Percentiles rank a stretch among this genome's conserved stretches.
Conservation (phyloP, 1,140 invertebrate genomes). For the Listronotus oregonensis region DNA sequence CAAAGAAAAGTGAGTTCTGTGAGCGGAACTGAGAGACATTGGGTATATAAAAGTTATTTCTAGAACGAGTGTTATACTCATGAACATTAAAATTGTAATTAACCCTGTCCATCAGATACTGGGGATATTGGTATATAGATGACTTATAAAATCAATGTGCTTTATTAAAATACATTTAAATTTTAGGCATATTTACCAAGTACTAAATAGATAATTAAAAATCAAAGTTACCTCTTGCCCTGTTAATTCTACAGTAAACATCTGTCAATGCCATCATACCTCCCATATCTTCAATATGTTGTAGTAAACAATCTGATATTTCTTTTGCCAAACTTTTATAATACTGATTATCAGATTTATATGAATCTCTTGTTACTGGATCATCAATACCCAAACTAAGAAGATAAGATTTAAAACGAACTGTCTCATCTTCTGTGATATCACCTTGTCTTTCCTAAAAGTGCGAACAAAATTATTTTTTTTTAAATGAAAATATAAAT, state of each 20-base stretch:
- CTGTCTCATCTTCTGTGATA: conserved; percentile 96
- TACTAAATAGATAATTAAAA: no score
- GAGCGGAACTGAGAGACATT: no score
- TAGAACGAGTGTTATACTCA: no score
- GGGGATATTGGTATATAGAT: no score
- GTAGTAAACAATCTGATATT: conserved; percentile 79
- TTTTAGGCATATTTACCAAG: no score
- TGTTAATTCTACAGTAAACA: conserved; percentile 94
- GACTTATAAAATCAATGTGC: no score
- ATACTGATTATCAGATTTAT: conserved; percentile 85
- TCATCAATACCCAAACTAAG: conserved; percentile 96
- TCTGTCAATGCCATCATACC: conserved; percentile 97
- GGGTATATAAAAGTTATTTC: no score
- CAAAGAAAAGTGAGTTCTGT: no score
- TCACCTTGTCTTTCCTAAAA: conserved; percentile 90
- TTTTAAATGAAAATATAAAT: background rate
- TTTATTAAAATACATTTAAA: no score
- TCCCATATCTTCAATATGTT: conserved; percentile 86
- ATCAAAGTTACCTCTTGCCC: conserved; percentile 66
- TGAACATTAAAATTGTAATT: no score
- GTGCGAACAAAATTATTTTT: conserved; percentile 30
- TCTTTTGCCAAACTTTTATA: conserved; percentile 86
- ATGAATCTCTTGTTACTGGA: conserved; percentile 91
- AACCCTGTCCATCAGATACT: no score
- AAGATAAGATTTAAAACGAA: conserved; percentile 94